Evolutionary conservation across 2,797 vertebrate species (phyloP).

Genomic region (Hyperoplus immaculatus): DNA sequence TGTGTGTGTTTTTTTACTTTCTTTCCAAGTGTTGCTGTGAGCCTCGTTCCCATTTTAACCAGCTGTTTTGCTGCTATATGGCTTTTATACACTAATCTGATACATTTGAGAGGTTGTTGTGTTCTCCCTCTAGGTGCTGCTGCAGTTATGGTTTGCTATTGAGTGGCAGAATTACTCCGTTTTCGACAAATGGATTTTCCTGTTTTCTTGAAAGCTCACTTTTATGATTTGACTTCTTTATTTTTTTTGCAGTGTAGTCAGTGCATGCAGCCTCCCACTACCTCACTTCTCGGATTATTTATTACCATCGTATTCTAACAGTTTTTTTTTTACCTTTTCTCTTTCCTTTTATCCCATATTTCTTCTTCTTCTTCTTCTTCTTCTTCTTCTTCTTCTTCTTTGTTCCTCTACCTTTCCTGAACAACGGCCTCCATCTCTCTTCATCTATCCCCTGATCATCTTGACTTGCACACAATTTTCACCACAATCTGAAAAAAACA

Average conservation of each 20-base stretch:
- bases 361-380: constrained; percentile 21
- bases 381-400: constrained; percentile 18
- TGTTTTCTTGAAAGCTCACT: constrained; percentile 34
- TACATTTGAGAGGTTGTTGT: constrained; percentile 37
- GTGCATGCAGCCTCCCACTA: constrained; percentile 72
- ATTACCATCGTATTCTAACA: constrained; percentile 59
- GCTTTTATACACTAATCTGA: constrained; percentile 65
- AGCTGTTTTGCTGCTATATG: constrained; percentile 34
- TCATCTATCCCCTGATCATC: constrained; percentile 22
- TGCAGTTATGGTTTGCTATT: constrained; percentile 60
- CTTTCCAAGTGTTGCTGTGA: constrained; percentile 10
- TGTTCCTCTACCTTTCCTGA: neutral
- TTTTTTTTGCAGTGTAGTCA: constrained; percentile 52
- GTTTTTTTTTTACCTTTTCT: constrained; percentile 64
- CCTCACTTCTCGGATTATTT: constrained; percentile 12
- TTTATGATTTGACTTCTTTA: constrained; percentile 35
- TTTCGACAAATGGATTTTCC: constrained; percentile 28
- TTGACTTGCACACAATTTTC: constrained; percentile 30
- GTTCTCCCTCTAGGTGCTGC: constrained; percentile 20
- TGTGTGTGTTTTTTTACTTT: constrained; percentile 26
- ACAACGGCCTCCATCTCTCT: constrained; percentile 40
- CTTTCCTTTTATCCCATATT: constrained; percentile 59
- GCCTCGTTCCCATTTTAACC: constrained; percentile 35
- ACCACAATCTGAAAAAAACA: neutral
- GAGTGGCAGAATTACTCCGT: constrained; percentile 30